Evolutionary conservation across 2,113 vertebrate genomes (phyloP).

Genomic region (Marcusenius ussheri): DNA sequence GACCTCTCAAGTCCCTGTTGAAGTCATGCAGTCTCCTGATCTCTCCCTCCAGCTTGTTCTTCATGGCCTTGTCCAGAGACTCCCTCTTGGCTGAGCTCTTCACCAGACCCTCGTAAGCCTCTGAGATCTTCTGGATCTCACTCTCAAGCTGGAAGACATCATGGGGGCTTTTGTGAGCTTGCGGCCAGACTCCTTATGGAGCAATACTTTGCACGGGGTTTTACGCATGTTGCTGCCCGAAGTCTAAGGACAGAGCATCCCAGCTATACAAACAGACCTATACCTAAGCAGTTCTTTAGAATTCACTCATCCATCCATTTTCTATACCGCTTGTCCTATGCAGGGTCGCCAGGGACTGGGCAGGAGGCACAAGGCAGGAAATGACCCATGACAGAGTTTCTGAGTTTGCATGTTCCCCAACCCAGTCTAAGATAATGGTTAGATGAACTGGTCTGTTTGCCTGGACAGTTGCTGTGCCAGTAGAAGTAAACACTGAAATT

Average conservation of each 20-base stretch:
- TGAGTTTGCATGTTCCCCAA: neutral
- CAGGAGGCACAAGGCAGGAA: neutral
- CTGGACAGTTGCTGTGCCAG: neutral
- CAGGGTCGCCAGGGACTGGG: neutral
- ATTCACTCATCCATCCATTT: neutral
- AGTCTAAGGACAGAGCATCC: neutral
- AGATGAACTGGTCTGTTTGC: neutral
- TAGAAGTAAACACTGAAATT: neutral
- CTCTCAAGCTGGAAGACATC: constrained; percentile 65
- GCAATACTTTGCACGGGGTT: neutral
- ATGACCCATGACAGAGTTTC: neutral
- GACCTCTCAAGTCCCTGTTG: constrained; percentile 78
- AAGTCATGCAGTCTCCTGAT: constrained; percentile 78
- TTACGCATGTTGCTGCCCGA: neutral
- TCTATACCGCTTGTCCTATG: neutral
- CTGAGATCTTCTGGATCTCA: constrained; percentile 74
- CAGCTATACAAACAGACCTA: neutral
- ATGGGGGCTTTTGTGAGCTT: neutral
- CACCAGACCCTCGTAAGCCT: constrained; percentile 74
- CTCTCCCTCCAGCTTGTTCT: constrained; percentile 75
- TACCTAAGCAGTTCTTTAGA: neutral
- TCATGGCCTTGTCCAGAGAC: constrained; percentile 73
- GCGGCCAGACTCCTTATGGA: neutral
- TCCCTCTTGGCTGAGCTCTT: constrained; percentile 77
- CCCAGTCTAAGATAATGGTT: neutral